Percentiles rank a stretch among this genome's conserved stretches.
Evolutionary conservation across 2,113 vertebrate genomes (phyloP).

Genomic region (Acanthisitta chloris): DNA sequence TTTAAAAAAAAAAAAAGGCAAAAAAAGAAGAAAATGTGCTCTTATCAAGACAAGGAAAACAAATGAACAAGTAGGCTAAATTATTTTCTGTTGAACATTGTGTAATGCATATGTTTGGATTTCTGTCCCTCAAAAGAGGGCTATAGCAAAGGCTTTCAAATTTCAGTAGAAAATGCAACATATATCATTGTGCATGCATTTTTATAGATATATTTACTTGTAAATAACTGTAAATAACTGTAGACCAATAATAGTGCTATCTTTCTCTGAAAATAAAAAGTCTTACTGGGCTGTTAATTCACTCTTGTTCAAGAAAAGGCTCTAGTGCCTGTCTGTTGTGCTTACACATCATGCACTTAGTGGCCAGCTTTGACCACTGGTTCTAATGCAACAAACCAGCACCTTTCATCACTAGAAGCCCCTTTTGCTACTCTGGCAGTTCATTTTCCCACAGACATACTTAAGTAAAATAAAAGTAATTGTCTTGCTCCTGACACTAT

Average conservation of each 20-base stretch:
- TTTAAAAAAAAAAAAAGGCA: not conserved
- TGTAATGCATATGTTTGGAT: not conserved
- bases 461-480: not conserved
- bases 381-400: not conserved
- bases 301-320: not conserved
- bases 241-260: not conserved
- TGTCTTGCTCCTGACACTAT: not conserved
- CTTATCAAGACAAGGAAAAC: not conserved
- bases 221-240: not conserved
- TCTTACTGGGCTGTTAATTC: not conserved
- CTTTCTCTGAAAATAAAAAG: not conserved
- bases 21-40: not conserved
- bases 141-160: not conserved
- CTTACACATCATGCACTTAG: not conserved
- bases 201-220: not conserved
- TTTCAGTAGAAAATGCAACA: not conserved
- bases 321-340: not conserved
- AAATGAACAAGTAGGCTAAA: not conserved
- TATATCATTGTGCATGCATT: not conserved
- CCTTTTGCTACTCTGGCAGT: not conserved
- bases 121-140: not conserved
- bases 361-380: not conserved
- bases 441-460: not conserved
- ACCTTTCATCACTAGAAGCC: not conserved
- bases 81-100: not conserved